These are phyloP conservation scores for Caretta caretta DNA, from an alignment of 2,113 vertebrate species.

Conservation along the genomic window DNA sequence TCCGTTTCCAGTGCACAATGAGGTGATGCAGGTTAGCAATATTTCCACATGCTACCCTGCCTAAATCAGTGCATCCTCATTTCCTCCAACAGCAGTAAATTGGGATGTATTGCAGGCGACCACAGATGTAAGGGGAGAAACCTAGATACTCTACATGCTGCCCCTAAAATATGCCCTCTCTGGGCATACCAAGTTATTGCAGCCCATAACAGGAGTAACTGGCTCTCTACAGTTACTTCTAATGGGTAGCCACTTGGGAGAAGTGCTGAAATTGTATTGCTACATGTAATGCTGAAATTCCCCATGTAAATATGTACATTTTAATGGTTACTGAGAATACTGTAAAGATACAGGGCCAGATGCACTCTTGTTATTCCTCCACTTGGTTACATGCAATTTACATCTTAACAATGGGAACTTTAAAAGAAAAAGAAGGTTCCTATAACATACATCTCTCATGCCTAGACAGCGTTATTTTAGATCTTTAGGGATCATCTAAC, in stretches of 20 bases:
- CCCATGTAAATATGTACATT: background rate
- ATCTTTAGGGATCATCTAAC: background rate
- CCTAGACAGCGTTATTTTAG: background rate
- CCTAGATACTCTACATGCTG: accelerated
- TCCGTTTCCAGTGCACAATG: background rate
- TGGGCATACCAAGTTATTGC: background rate
- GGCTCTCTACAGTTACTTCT: background rate
- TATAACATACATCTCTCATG: background rate
- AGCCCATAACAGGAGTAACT: background rate
- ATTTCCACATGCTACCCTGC: background rate
- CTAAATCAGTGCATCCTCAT: background rate
- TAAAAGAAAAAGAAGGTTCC: background rate
- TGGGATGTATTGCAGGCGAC: background rate
- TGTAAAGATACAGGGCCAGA: background rate
- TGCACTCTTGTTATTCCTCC: background rate
- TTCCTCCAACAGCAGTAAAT: background rate
- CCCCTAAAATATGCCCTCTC: background rate
- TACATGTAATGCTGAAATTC: background rate
- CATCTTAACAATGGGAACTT: background rate
- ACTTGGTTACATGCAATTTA: background rate
- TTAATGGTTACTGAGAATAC: background rate
- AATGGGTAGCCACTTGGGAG: background rate
- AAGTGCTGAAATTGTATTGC: background rate
- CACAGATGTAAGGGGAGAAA: background rate
- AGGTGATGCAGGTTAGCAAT: background rate